phyloP scores from a whole-genome alignment of 2,113 vertebrate genomes.

The Bucco capensis region DNA sequence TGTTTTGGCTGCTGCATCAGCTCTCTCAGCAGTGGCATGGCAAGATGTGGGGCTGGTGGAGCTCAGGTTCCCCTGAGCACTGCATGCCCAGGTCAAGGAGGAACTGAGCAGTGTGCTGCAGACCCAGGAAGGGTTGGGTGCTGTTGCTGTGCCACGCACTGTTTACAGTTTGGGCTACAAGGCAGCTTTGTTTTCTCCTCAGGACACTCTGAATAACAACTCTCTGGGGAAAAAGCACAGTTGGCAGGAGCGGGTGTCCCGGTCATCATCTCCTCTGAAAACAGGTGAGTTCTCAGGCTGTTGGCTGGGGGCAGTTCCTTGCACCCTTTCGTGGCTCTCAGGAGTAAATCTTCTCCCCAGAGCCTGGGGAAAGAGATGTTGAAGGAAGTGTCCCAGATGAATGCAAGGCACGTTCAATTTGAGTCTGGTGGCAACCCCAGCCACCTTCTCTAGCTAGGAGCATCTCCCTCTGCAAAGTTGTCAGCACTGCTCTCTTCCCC shows the following conservation, averaged over 20 bases:
- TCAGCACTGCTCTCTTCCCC: neutral
- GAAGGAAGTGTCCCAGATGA: neutral
- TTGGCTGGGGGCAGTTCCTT: neutral
- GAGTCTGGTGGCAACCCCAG: neutral
- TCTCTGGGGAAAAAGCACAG: constrained; percentile 97
- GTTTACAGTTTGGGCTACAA: constrained; percentile 60
- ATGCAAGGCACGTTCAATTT: neutral
- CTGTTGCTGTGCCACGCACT: constrained; percentile 18
- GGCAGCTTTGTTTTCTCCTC: constrained; percentile 67
- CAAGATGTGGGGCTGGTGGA: neutral
- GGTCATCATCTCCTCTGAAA: constrained; percentile 91
- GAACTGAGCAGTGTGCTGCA: rapidly evolving
- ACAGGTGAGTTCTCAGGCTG: constrained; percentile 78
- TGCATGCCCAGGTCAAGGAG: neutral
- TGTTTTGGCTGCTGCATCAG: neutral
- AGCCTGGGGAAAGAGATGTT: neutral
- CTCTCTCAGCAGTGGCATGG: neutral
- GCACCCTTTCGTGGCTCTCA: neutral
- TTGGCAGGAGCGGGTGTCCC: constrained; percentile 97
- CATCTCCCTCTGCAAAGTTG: neutral
- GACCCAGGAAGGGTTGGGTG: constrained; percentile 10
- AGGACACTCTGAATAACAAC: constrained; percentile 99
- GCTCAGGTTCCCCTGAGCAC: neutral
- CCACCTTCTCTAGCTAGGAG: neutral
- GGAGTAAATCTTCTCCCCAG: neutral